Evolutionary conservation across 1,140 invertebrate genomes (phyloP).

Genomic region (Diabrotica virgifera): DNA sequence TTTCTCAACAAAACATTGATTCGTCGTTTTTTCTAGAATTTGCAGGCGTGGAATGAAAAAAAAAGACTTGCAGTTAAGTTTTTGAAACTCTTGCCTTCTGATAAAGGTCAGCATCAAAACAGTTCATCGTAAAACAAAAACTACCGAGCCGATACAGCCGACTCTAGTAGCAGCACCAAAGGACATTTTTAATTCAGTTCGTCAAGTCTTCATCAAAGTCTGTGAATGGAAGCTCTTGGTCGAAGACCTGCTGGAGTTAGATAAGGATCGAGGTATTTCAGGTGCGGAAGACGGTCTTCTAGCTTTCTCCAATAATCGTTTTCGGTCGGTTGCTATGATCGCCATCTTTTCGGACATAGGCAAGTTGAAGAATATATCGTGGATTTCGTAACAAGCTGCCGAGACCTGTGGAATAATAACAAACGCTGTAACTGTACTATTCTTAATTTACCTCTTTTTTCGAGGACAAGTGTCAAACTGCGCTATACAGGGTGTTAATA

Average conservation of each 20-base stretch:
- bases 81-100: too few species aligned
- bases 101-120: too few species aligned
- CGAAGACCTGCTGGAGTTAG: slow-evolving; percentile 15
- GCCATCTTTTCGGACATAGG: slow-evolving; percentile 56
- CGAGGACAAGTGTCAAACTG: not conserved
- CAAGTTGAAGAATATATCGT: slow-evolving; percentile 59
- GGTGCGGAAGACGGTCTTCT: slow-evolving; percentile 16
- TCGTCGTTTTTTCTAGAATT: too few species aligned
- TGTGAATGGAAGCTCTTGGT: slow-evolving; percentile 10
- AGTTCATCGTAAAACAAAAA: too few species aligned
- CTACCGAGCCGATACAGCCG: too few species aligned
- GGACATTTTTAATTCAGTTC: not conserved
- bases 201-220: slow-evolving; percentile 21
- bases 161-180: too few species aligned
- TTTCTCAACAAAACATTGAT: too few species aligned
- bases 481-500: too few species aligned
- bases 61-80: too few species aligned
- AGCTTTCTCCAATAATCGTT: slow-evolving; percentile 37
- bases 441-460: not conserved
- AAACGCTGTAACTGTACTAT: slow-evolving; percentile 15
- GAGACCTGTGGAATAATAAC: slow-evolving; percentile 52
- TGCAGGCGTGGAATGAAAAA: too few species aligned
- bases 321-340: slow-evolving; percentile 53
- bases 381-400: slow-evolving; percentile 59
- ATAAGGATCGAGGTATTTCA: slow-evolving; percentile 5